These are phyloP conservation scores for Danio aesculapii DNA, from an alignment of 2,797 vertebrate genomes.

Conservation along the genomic window DNA sequence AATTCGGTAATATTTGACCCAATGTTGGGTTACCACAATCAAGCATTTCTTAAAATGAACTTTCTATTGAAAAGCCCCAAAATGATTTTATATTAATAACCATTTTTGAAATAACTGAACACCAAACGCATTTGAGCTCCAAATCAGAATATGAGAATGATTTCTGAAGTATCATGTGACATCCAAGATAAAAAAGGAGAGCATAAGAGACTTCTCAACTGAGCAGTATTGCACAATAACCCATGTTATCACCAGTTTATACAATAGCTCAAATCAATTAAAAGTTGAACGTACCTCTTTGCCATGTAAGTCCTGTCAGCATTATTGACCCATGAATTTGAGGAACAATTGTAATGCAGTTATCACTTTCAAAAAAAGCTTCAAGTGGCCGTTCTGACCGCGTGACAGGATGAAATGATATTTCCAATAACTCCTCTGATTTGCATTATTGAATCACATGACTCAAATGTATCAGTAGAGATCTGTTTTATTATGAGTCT, in stretches of 20 bases:
- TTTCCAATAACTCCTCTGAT: not conserved
- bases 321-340: not conserved
- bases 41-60: too few species aligned
- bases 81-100: too few species aligned
- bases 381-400: not conserved
- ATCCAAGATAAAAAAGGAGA: not conserved
- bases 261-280: not conserved
- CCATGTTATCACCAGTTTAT: not conserved
- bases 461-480: not conserved
- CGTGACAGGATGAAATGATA: not conserved
- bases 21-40: too few species aligned
- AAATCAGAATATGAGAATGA: not conserved
- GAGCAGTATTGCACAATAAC: not conserved
- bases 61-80: too few species aligned
- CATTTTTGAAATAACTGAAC: not conserved
- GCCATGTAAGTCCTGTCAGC: not conserved
- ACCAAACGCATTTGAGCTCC: not conserved
- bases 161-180: not conserved
- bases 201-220: not conserved
- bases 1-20: too few species aligned
- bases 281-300: not conserved
- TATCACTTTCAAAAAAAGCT: not conserved
- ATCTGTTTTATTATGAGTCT: not conserved
- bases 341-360: not conserved
- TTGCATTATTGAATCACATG: conserved; percentile 26